These are phyloP conservation scores for Helicoverpa zea DNA, from an alignment of 1,140 invertebrate genomes.

Conservation along the genomic window DNA sequence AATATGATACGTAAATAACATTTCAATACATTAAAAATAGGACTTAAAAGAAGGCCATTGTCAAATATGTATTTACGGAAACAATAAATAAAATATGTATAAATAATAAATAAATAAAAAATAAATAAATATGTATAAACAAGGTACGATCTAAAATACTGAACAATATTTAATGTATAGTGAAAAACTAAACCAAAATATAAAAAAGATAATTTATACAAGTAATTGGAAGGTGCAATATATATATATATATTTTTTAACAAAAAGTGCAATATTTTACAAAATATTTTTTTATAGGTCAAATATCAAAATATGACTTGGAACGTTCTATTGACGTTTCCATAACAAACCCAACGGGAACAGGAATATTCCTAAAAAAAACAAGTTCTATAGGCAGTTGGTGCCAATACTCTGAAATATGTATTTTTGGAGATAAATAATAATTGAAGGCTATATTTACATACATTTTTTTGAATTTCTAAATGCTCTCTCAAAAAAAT, in stretches of 20 bases:
- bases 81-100: too few relatives aligned
- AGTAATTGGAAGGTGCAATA: constrained; percentile 3
- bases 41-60: too few relatives aligned
- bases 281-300: neutral
- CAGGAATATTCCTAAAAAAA: neutral
- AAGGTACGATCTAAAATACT: too few relatives aligned
- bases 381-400: neutral
- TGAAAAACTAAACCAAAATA: constrained; percentile 5
- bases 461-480: too few relatives aligned
- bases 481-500: too few relatives aligned
- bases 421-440: neutral
- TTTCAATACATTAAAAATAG: too few relatives aligned
- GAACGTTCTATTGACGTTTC: neutral
- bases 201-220: neutral
- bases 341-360: neutral
- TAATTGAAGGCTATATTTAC: neutral
- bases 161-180: too few relatives aligned
- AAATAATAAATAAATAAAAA: too few relatives aligned
- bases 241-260: neutral
- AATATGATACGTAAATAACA: too few relatives aligned
- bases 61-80: too few relatives aligned
- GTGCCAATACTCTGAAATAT: neutral
- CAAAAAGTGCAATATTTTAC: constrained; percentile 16
- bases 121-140: too few relatives aligned
- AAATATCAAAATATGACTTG: neutral